phyloP scores from a whole-genome alignment of 2,113 vertebrate genomes.

The Benthochromis sp. region DNA sequence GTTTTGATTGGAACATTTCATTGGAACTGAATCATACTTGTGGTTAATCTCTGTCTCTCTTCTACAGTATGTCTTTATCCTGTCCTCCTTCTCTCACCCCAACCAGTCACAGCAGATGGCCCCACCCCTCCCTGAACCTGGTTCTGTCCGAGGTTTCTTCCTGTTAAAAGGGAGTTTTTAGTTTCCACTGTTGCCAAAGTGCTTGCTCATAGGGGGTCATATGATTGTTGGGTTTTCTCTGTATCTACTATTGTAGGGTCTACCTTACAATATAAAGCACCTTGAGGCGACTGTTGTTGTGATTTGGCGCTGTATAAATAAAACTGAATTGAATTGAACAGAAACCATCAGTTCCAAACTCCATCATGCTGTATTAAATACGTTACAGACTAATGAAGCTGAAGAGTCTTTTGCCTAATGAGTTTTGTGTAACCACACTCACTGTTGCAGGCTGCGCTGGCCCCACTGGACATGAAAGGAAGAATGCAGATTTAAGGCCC shows the following conservation, averaged over 20 bases:
- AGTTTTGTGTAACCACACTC: neutral
- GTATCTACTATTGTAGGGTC: neutral
- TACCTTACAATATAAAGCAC: neutral
- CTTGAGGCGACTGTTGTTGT: accelerated
- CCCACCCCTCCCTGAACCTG: neutral
- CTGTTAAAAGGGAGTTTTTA: neutral
- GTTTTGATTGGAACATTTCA: neutral
- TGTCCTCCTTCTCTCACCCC: neutral
- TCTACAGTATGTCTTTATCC: neutral
- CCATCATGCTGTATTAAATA: neutral
- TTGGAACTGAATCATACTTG: neutral
- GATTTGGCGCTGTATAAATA: neutral
- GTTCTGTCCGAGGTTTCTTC: neutral
- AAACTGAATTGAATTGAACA: accelerated
- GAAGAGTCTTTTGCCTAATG: neutral
- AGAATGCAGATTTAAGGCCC: neutral
- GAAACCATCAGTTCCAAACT: neutral
- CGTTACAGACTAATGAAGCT: neutral
- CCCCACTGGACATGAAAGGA: neutral
- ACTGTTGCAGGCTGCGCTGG: neutral
- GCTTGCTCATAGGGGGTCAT: neutral
- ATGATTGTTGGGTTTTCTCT: neutral
- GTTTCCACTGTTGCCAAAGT: accelerated
- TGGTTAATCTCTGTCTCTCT: accelerated
- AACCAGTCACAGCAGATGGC: accelerated